Conservation (phyloP, 2,888 invertebrate species). For the Camponotus fellah region DNA sequence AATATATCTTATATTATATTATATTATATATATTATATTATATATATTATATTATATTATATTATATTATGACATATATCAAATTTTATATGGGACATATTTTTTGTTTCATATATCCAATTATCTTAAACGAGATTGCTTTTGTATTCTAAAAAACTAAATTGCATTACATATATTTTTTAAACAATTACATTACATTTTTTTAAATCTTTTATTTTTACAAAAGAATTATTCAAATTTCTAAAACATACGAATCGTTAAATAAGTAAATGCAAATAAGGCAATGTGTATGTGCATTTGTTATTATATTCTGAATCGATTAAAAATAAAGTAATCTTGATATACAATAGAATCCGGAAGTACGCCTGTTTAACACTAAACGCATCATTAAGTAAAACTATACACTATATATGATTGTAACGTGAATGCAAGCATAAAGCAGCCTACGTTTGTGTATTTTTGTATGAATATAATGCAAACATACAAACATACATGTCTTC, state of each 20-base stretch:
- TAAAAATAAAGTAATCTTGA: background rate
- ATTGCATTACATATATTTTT: too few species aligned
- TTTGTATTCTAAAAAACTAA: too few species aligned
- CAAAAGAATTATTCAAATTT: background rate
- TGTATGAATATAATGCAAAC: too few species aligned
- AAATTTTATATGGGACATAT: background rate
- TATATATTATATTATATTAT: too few species aligned
- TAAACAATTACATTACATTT: background rate
- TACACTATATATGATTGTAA: background rate
- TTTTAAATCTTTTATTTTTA: background rate
- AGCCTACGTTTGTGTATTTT: too few species aligned
- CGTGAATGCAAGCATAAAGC: background rate
- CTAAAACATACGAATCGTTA: background rate
- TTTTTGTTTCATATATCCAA: too few species aligned
- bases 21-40: too few species aligned
- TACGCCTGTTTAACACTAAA: background rate
- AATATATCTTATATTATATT: too few species aligned
- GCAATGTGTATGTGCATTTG: background rate
- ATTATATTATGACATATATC: too few species aligned
- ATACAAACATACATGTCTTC: too few species aligned
- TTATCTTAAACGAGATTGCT: too few species aligned
- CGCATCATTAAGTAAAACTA: background rate
- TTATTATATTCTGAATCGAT: background rate
- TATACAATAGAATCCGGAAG: conserved; percentile 3
- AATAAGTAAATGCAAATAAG: background rate